A percentile compares a stretch with the other conserved stretches of the same genome.
phyloP scores from a whole-genome alignment of 1,140 invertebrate genomes.

The Apis laboriosa region DNA sequence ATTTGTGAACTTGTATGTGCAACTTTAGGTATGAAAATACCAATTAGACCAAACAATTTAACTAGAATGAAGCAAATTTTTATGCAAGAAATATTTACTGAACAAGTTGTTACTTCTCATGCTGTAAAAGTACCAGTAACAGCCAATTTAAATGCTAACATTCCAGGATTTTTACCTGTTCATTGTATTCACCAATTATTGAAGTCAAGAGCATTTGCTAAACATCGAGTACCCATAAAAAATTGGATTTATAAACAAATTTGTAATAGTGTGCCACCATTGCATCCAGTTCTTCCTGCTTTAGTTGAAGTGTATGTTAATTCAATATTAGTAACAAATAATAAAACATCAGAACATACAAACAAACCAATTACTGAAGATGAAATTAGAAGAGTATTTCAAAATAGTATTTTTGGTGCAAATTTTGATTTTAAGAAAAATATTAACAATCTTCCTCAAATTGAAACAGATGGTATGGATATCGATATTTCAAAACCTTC shows the following conservation, averaged over 20 bases:
- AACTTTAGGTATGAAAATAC: constrained; percentile 97
- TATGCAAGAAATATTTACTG: constrained; percentile 98
- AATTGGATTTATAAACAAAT: constrained; percentile 98
- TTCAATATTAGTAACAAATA: constrained; percentile 92
- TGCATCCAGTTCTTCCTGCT: constrained; percentile 96
- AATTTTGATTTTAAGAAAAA: constrained; percentile 85
- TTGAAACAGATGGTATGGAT: constrained; percentile 82
- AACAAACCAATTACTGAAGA: constrained; percentile 96
- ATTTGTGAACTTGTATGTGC: constrained; percentile 96
- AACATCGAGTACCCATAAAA: constrained; percentile 96
- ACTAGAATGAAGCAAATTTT: constrained; percentile 96
- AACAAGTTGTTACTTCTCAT: constrained; percentile 97
- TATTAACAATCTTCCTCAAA: constrained; percentile 76
- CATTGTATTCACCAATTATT: constrained; percentile 98
- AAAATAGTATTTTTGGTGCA: constrained; percentile 87
- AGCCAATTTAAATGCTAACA: constrained; percentile 91
- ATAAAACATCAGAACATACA: constrained; percentile 87
- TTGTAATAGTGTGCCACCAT: constrained; percentile 90
- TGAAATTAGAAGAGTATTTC: constrained; percentile 93
- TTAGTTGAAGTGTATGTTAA: constrained; percentile 97
- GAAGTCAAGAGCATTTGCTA: constrained; percentile 96
- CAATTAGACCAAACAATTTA: constrained; percentile 94
- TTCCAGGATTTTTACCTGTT: constrained; percentile 96
- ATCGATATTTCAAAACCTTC: constrained; percentile 85
- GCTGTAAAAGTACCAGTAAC: constrained; percentile 98